Evolutionary conservation across 2,113 vertebrate genomes (phyloP), one percentile per base, ranked within the genome.

Genomic region (Ochotona princeps): DNA sequence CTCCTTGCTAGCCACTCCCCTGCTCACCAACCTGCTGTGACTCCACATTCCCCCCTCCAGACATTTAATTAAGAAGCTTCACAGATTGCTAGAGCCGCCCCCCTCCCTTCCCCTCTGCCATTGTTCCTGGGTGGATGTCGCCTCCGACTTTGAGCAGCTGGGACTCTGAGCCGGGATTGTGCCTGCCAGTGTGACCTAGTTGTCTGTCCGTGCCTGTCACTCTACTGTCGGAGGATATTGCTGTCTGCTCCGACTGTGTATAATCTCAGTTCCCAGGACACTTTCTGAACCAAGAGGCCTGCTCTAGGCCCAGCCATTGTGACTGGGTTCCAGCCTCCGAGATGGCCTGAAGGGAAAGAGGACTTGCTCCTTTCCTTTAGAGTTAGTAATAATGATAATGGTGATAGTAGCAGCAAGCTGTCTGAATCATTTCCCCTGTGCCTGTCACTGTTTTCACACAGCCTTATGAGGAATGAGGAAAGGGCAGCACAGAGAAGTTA

Each of bases 401-500:
- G 28, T 32, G 44, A 9, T 5, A 18, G 51, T 7, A 61, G 75
- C 57, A 80, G 51, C 20, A 32, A 72, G 72, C 18, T 26, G n/a
- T 74, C 47, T 1, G 47, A 12, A 47, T 90, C 57, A 23, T 61
- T 63, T 74, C 18, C 57, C 23, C 6, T 20, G 8, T 92, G 49
- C 49, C 21, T 32, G 54, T 18, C 32, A 44, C 79, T 87, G 38
- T 76, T 92, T 88, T 88, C 74, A 60, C 38, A 51, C 3, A 70
- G 80, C 13, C 8, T 11, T 69, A 10, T 28, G 57, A 70, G 38
- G 79, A 49, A 79, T 30, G 69, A 90, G 35, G 67, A 81, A 84
- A 78, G 54, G 75, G 86, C 83, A 65, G 51, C 80, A 91, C 92
- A 93, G 87, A 89, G 69, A 89, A 38, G 66, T 75, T 79, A 66